Base-by-base conservation (phyloP, 2,888 invertebrate species). In the Ormyrus thymus region DNA sequence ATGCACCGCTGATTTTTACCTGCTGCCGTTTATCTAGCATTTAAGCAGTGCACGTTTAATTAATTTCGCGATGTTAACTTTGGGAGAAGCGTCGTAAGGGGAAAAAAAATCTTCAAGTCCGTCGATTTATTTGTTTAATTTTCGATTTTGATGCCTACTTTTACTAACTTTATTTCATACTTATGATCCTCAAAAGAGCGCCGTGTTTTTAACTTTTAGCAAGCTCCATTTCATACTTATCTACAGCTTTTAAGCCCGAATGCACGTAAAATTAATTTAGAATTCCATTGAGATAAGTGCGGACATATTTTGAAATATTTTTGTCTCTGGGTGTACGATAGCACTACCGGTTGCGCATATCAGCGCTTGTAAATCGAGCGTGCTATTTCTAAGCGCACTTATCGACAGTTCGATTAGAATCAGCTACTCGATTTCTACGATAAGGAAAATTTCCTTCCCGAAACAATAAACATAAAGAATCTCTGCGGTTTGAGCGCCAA, bases 221-320 rank as follows among this genome's bases (percentile, higher is more conserved):
- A 29, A 29, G 29, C 29, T 29, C 29, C 29, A 29, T 29, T 29
- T 29, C 29, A 29, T 29, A 10, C n/a, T 10, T 66, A 50, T 61
- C 45, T 7, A 11, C 53, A 66, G 66, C 74, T 66, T 66, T 75
- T 66, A 51, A 58, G 13, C 66, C 51, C 11, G 66, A 53, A 65
- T 73, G 29, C 29, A 48, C 13, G 10, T 53, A 43, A 50, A 65
- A 64, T 66, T 66, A 66, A 66, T 74, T 66, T 66, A 66, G 50
- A 65, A 65, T 58, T 73, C 53, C 53, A 71, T 61, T 53, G 53
- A 13, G 51, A 62, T 62, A 72, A 72, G 53, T 72, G 58, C 29
- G 13, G 48, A 59, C 55, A 64, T 61, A 15, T 68, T 53, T 68
- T 55, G n/a, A 43, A 10, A 2, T 13, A 46, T 46, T 72, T 45